These are phyloP conservation scores for Peromyscus attwateri DNA, from an alignment of 2,797 vertebrate genomes.

Conservation along the genomic window DNA sequence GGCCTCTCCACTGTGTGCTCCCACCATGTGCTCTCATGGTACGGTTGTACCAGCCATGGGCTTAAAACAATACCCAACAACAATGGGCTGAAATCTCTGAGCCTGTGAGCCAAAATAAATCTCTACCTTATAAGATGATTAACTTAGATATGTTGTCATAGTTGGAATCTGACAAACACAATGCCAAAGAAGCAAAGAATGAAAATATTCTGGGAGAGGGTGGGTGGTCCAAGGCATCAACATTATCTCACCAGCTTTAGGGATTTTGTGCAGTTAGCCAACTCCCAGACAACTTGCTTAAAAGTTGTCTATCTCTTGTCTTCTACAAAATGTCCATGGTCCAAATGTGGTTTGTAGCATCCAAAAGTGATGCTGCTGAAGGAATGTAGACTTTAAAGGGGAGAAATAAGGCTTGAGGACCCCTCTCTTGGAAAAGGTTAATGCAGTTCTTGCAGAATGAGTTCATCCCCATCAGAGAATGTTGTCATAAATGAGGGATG, in stretches of 20 bases:
- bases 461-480: not conserved
- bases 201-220: not conserved
- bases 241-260: not conserved
- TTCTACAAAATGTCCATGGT: not conserved
- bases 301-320: not conserved
- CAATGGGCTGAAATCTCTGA: not conserved
- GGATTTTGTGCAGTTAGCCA: not conserved
- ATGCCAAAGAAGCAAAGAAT: not conserved
- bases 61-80: not conserved
- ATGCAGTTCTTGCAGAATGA: not conserved
- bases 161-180: not conserved
- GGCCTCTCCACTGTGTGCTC: not conserved
- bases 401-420: not conserved
- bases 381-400: not conserved
- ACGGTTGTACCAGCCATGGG: too few species aligned
- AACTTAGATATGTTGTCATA: not conserved
- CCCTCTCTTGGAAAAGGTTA: not conserved
- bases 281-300: not conserved
- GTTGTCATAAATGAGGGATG: not conserved
- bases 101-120: not conserved
- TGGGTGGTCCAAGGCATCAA: not conserved
- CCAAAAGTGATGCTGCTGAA: not conserved
- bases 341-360: not conserved
- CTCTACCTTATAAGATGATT: not conserved
- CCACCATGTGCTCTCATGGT: not conserved